These are phyloP conservation scores for Tricholauxania praeusta DNA, from an alignment of 2,888 invertebrate genomes.

Conservation along the genomic window DNA sequence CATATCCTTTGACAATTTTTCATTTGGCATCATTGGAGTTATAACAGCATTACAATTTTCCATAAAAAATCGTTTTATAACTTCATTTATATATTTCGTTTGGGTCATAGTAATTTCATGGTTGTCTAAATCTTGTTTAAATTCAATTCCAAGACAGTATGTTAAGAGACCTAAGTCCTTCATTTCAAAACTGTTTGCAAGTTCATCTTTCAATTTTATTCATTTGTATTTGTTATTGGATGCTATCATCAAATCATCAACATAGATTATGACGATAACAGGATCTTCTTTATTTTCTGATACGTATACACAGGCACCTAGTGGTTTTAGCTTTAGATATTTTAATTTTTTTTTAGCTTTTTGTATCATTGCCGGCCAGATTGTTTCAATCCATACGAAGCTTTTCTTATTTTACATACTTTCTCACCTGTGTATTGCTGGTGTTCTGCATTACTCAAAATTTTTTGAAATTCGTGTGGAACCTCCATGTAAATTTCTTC, in stretches of 20 bases:
- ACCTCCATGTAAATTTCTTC: slow-evolving; percentile 47
- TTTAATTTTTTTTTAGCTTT: slow-evolving; percentile 45
- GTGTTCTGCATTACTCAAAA: slow-evolving; percentile 30
- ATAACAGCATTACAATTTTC: too few species aligned
- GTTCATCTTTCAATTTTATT: too few species aligned
- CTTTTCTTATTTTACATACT: too few species aligned
- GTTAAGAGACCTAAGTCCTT: slow-evolving; percentile 39
- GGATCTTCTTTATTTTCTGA: too few species aligned
- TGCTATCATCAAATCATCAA: too few species aligned
- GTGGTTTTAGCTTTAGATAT: slow-evolving; percentile 42
- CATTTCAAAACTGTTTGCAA: slow-evolving; percentile 38
- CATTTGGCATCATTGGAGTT: too few species aligned
- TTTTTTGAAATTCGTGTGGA: too few species aligned
- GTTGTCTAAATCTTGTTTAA: slow-evolving; percentile 27
- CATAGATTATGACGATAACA: too few species aligned
- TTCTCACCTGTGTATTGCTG: slow-evolving; percentile 7
- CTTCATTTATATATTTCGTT: too few species aligned
- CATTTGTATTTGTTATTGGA: too few species aligned
- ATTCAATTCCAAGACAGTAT: slow-evolving; percentile 42
- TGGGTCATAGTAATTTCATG: slow-evolving; percentile 33
- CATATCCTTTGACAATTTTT: slow-evolving; percentile 38
- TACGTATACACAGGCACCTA: too few species aligned
- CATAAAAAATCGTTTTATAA: too few species aligned
- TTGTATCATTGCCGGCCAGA: slow-evolving; percentile 47
- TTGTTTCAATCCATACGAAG: slow-evolving; percentile 47